These are phyloP conservation scores for Nudaria mundana DNA, from an alignment of 2,888 invertebrate genomes.

Conservation along the genomic window DNA sequence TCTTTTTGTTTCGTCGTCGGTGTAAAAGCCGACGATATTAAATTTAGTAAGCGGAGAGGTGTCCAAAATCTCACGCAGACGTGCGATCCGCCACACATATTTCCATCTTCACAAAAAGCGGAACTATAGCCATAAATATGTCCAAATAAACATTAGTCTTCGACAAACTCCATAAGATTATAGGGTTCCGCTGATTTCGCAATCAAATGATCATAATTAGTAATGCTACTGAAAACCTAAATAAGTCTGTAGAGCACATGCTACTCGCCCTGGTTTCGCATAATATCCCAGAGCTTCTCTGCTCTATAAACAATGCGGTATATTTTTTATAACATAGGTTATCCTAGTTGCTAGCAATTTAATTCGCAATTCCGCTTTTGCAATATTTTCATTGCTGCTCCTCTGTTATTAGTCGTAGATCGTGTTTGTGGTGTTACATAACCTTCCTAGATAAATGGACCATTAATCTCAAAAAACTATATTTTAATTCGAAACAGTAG, in stretches of 20 bases:
- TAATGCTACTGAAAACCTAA: slow-evolving; percentile 11
- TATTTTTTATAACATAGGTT: too few relatives aligned
- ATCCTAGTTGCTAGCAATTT: too few relatives aligned
- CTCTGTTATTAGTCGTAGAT: too few relatives aligned
- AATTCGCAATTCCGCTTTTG: too few relatives aligned
- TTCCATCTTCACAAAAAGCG: slow-evolving; percentile 80
- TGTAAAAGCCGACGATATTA: slow-evolving; percentile 78
- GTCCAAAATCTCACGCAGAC: slow-evolving; percentile 81
- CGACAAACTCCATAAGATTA: slow-evolving; percentile 59
- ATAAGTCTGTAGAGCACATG: background rate
- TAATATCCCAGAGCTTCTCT: too few relatives aligned
- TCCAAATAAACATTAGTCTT: slow-evolving; percentile 80
- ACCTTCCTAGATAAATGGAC: too few relatives aligned
- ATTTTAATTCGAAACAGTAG: too few relatives aligned
- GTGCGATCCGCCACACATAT: slow-evolving; percentile 83
- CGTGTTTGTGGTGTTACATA: too few relatives aligned
- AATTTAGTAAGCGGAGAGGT: slow-evolving; percentile 81
- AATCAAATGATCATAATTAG: slow-evolving; percentile 30
- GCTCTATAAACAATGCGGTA: too few relatives aligned
- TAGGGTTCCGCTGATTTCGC: slow-evolving; percentile 55
- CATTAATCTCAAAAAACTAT: too few relatives aligned
- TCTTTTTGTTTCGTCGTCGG: slow-evolving; percentile 67
- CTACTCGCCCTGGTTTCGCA: too few relatives aligned
- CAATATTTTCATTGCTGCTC: too few relatives aligned
- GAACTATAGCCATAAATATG: slow-evolving; percentile 82